phyloP scores from a whole-genome alignment of 2,797 vertebrate genomes.

The Rhabdophis nuchalis region DNA sequence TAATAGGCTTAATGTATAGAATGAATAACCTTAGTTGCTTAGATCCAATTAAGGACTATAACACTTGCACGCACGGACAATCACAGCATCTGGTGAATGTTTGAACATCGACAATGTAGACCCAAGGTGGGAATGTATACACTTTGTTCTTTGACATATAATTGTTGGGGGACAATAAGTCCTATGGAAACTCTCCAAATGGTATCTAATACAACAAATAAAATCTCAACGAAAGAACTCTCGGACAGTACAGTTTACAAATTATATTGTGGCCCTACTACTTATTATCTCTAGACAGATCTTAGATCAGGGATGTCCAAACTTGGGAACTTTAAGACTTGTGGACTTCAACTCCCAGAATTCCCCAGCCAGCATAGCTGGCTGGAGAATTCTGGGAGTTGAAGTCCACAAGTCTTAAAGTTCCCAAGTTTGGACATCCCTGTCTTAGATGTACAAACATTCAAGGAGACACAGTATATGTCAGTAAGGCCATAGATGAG shows the following conservation, averaged over 20 bases:
- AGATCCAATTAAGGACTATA: not conserved
- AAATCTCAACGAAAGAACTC: not conserved
- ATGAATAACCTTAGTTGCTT: constrained; percentile 10
- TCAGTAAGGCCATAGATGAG: not conserved
- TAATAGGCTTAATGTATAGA: constrained; percentile 49
- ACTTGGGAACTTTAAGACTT: no score
- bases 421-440: no score
- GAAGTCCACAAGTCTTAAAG: no score
- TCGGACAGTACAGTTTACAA: not conserved
- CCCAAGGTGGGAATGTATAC: not conserved
- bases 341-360: no score
- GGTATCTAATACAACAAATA: not conserved
- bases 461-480: not conserved
- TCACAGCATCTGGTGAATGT: not conserved
- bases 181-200: not conserved
- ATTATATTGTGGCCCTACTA: not conserved
- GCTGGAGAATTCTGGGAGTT: no score
- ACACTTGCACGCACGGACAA: not conserved
- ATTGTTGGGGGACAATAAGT: not conserved
- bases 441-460: not conserved
- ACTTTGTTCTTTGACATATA: not conserved
- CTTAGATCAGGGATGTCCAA: no score
- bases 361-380: no score
- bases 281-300: not conserved
- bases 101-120: not conserved